A percentile compares a stretch with the other conserved stretches of the same genome.
Evolutionary conservation across 2,113 vertebrate genomes (phyloP).

Genomic region (Ptychochromis oligacanthus): DNA sequence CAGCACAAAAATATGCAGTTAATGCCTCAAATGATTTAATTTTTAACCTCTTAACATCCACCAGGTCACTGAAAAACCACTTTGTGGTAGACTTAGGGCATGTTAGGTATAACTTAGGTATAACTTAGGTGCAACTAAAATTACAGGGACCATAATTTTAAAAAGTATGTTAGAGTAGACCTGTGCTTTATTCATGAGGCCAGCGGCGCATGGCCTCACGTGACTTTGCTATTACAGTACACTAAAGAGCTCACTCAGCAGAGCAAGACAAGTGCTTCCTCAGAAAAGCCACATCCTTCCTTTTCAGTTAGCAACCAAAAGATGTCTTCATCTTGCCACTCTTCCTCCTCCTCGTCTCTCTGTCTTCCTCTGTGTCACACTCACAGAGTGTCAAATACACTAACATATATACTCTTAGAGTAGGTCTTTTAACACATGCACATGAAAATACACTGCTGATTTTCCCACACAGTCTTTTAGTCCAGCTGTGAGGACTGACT

Average conservation of each 20-base stretch:
- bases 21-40: not conserved
- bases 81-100: not conserved
- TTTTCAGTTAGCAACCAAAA: conserved; percentile 5
- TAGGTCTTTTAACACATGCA: not conserved
- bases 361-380: not conserved
- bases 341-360: not conserved
- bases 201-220: not conserved
- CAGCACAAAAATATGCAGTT: not conserved
- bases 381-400: not conserved
- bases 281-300: conserved; percentile 69
- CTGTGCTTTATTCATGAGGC: not conserved
- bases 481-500: not conserved
- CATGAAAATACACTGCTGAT: not conserved
- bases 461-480: not conserved
- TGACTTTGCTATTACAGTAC: not conserved
- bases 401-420: not conserved
- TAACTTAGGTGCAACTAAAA: not conserved
- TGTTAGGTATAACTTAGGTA: not conserved
- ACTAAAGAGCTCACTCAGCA: conserved; percentile 44
- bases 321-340: not conserved
- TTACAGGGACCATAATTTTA: not conserved
- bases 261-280: conserved; percentile 54
- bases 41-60: not conserved
- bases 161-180: not conserved
- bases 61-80: not conserved